These are phyloP conservation scores for Drosophila testacea DNA, from an alignment of 2,888 invertebrate species.

Conservation along the genomic window DNA sequence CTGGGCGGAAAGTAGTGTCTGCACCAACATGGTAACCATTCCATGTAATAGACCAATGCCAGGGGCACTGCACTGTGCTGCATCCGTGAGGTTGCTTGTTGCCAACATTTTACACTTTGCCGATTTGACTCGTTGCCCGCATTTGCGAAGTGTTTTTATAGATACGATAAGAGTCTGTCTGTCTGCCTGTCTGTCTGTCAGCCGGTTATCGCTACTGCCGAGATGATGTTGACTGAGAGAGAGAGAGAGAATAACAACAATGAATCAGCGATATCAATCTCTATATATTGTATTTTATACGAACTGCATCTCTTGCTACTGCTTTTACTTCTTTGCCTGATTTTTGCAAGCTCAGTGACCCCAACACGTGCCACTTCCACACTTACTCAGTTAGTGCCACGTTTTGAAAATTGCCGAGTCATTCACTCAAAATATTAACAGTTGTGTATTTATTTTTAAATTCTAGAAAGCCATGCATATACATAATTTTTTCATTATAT, in stretches of 20 bases:
- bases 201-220: constrained; percentile 7
- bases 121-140: constrained; percentile 32
- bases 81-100: constrained; percentile 12
- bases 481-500: no score
- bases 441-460: no score
- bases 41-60: constrained; percentile 78
- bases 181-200: neutral
- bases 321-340: neutral
- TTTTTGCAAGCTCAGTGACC: constrained; percentile 7
- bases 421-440: neutral
- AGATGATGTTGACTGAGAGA: constrained; percentile 1
- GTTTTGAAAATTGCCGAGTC: neutral
- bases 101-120: constrained; percentile 35
- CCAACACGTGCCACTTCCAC: constrained; percentile 1
- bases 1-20: constrained; percentile 87
- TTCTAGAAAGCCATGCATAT: no score
- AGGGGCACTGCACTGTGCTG: constrained; percentile 60
- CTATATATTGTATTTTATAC: neutral
- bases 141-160: constrained; percentile 57
- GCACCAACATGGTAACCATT: constrained; percentile 87
- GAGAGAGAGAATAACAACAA: neutral
- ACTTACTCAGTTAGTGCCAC: neutral
- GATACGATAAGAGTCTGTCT: constrained; percentile 43
- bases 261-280: constrained; percentile 3
- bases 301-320: neutral